Base-by-base conservation (phyloP, 2,797 vertebrate genomes). In the Eleutherodactylus coqui region DNA sequence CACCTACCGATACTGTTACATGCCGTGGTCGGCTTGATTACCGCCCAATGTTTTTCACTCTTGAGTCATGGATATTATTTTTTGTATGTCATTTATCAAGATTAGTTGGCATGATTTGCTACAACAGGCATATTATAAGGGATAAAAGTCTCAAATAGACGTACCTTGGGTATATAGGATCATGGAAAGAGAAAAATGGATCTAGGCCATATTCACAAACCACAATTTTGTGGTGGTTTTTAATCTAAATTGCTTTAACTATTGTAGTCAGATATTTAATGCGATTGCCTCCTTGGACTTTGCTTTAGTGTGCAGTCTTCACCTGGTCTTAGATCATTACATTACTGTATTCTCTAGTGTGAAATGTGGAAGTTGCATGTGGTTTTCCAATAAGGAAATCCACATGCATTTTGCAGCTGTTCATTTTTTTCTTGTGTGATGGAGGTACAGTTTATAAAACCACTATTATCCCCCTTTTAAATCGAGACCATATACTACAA, bases 1-100 rank as follows among this genome's bases (percentile, higher is more conserved):
- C 75, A 70, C 45, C 75, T 69, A 58, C 36, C 53, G 45, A 85
- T 64, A 41, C 34, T 53, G 9, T 49, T 47, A 43, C 58, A 49
- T 67, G 27, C 32, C 43, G 24, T 6, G 38, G 72, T 43, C 64
- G 27, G 3, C 29, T 36, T 41, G 5, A 27, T 43, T 72, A 43
- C 69, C n/a, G 69, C 69, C 36, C 38, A n/a, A 21, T 24, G 11
- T 4, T 47, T 75, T 32, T 51, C 7, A 32, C 73, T 75, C 43
- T 45, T n/a, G 24, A 27, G 36, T n/a, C 3, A 29, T 27, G 43
- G 13, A 9, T 51, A 29, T 49, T 49, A 51, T 51, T 49, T 9
- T 73, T 27, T 43, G 17, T 49, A 49, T 75, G 17, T 45, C 19
- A 49, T 29, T 19, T 75, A 32, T 19, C 60, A 64, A 64, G 21